phyloP scores from a whole-genome alignment of 2,113 vertebrate species.

The Pelmatolapia mariae region DNA sequence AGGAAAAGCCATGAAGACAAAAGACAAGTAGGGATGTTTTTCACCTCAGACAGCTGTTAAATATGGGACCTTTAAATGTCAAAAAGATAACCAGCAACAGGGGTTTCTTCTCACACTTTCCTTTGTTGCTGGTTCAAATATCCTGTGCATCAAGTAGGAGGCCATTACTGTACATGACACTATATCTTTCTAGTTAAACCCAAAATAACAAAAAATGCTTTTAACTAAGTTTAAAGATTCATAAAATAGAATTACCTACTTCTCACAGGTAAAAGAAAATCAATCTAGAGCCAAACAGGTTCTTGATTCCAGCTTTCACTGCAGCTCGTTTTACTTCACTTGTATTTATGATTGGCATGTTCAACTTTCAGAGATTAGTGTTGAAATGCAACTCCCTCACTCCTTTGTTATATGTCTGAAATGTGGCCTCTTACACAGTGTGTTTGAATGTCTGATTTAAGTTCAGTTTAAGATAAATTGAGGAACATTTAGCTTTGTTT shows the following conservation, averaged over 20 bases:
- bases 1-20: neutral
- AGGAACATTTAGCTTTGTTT: fast-evolving
- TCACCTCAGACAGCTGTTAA: neutral
- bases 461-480: neutral
- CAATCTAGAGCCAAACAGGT: neutral
- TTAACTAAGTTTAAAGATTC: neutral
- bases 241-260: neutral
- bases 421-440: neutral
- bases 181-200: neutral
- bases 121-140: neutral
- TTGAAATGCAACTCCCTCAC: neutral
- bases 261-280: neutral
- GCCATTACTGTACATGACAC: neutral
- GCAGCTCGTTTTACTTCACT: neutral
- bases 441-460: neutral
- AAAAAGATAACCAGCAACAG: neutral
- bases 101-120: neutral
- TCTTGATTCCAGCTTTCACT: neutral
- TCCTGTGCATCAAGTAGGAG: neutral
- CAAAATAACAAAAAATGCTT: neutral
- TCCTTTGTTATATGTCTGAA: neutral
- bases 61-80: neutral
- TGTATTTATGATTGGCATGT: neutral
- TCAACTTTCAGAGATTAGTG: neutral
- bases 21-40: neutral